These are phyloP conservation scores for Chrysodeixis includens DNA, from an alignment of 2,888 invertebrate species.

Conservation along the genomic window DNA sequence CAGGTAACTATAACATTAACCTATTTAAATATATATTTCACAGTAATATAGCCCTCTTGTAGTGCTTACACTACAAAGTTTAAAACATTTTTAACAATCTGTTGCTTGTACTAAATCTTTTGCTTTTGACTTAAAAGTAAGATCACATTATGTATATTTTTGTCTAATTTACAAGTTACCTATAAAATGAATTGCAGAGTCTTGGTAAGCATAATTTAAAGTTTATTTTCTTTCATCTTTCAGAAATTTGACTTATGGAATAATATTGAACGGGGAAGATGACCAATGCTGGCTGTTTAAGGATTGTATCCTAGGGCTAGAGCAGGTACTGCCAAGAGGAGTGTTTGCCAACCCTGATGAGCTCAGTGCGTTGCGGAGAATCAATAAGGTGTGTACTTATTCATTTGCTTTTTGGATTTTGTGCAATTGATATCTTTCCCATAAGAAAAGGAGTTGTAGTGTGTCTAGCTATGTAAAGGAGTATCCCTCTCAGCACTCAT, in stretches of 20 bases:
- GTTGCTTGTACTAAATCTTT: too few relatives aligned
- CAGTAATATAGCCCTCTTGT: neutral
- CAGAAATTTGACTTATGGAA: slow-evolving; percentile 77
- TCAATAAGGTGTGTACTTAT: slow-evolving; percentile 63
- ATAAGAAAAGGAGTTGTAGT: too few relatives aligned
- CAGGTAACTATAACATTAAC: slow-evolving; percentile 67
- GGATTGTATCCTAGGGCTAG: slow-evolving; percentile 73
- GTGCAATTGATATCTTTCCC: too few relatives aligned
- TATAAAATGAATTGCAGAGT: too few relatives aligned
- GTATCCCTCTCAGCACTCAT: too few relatives aligned
- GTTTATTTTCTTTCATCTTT: slow-evolving; percentile 41
- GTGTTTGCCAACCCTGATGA: slow-evolving; percentile 80
- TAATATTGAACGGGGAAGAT: slow-evolving; percentile 65
- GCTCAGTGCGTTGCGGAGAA: slow-evolving; percentile 68
- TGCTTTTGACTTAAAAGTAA: too few relatives aligned
- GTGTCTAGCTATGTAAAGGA: too few relatives aligned
- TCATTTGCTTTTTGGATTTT: too few relatives aligned
- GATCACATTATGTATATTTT: too few relatives aligned
- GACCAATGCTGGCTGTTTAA: slow-evolving; percentile 59
- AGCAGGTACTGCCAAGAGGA: slow-evolving; percentile 77
- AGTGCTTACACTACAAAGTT: neutral
- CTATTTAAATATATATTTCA: neutral
- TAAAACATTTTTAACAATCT: too few relatives aligned
- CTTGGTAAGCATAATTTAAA: too few relatives aligned
- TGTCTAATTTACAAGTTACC: too few relatives aligned